phyloP scores from a whole-genome alignment of 2,888 invertebrate genomes.

The Neoaliturus tenellus region DNA sequence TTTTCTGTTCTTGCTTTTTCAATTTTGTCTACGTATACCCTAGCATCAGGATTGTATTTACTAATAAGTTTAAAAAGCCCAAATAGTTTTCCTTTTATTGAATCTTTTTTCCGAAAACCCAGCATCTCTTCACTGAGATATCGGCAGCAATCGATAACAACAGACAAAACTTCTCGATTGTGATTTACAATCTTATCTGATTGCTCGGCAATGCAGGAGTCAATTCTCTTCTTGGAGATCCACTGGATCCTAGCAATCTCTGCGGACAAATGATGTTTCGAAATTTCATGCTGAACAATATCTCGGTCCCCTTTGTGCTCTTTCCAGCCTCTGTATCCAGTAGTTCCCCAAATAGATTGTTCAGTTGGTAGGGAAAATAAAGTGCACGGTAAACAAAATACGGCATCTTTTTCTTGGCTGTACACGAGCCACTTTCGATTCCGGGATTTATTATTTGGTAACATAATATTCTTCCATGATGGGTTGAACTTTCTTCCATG shows the following conservation, averaged over 20 bases:
- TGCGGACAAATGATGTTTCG: not conserved
- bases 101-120: slow-evolving; percentile 9
- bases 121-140: slow-evolving; percentile 44
- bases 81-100: not conserved
- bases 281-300: slow-evolving; percentile 19
- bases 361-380: not conserved
- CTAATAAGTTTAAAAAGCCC: not conserved
- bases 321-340: not conserved
- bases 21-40: slow-evolving; percentile 27
- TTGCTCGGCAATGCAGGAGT: not conserved
- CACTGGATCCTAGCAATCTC: not conserved
- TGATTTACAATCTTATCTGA: not conserved
- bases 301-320: slow-evolving; percentile 1
- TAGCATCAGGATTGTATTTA: too few species aligned
- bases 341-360: not conserved
- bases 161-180: slow-evolving; percentile 17
- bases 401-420: not conserved
- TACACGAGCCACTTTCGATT: not conserved
- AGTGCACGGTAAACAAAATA: not conserved
- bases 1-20: not conserved
- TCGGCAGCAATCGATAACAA: slow-evolving; percentile 34
- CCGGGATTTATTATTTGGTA: not conserved
- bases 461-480: not conserved
- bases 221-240: slow-evolving; percentile 15
- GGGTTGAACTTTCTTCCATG: too few species aligned